These are phyloP conservation scores for Thymallus thymallus DNA, from an alignment of 2,113 vertebrate species.

Conservation along the genomic window DNA sequence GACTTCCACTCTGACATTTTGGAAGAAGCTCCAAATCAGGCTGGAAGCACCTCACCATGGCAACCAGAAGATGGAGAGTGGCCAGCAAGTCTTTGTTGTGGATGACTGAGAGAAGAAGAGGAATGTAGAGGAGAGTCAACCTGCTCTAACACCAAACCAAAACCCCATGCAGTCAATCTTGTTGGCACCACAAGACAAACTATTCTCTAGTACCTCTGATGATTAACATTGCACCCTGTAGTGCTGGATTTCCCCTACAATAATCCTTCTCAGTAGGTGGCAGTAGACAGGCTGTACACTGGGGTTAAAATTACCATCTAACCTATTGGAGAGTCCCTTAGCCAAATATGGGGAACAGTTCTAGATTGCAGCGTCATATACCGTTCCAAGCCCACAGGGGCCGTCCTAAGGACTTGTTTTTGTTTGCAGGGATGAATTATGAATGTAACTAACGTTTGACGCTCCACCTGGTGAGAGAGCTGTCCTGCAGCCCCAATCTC, in stretches of 20 bases:
- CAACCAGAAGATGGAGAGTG: slow-evolving; percentile 88
- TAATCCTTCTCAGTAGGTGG: slow-evolving; percentile 46
- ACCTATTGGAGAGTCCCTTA: slow-evolving; percentile 24
- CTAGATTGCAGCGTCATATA: slow-evolving; percentile 38
- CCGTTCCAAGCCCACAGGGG: neutral
- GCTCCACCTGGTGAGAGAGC: slow-evolving; percentile 77
- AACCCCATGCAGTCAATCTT: slow-evolving; percentile 1
- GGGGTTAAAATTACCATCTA: slow-evolving; percentile 20
- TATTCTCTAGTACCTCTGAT: neutral
- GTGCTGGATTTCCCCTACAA: slow-evolving; percentile 5
- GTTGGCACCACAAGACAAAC: neutral
- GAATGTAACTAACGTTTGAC: slow-evolving; percentile 78
- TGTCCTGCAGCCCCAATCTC: slow-evolving; percentile 62
- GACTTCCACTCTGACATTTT: slow-evolving; percentile 82
- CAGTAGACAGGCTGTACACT: slow-evolving; percentile 28
- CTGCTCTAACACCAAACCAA: neutral
- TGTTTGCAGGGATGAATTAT: no score
- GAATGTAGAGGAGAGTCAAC: slow-evolving; percentile 1
- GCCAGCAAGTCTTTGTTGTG: slow-evolving; percentile 86
- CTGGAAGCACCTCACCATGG: slow-evolving; percentile 82
- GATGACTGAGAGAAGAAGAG: slow-evolving; percentile 69
- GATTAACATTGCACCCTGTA: slow-evolving; percentile 18
- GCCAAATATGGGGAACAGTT: neutral
- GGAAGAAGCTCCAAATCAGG: slow-evolving; percentile 78
- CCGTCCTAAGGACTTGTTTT: neutral